Conservation (phyloP, 1,140 invertebrate species). For the Megalonaias nervosa region DNA sequence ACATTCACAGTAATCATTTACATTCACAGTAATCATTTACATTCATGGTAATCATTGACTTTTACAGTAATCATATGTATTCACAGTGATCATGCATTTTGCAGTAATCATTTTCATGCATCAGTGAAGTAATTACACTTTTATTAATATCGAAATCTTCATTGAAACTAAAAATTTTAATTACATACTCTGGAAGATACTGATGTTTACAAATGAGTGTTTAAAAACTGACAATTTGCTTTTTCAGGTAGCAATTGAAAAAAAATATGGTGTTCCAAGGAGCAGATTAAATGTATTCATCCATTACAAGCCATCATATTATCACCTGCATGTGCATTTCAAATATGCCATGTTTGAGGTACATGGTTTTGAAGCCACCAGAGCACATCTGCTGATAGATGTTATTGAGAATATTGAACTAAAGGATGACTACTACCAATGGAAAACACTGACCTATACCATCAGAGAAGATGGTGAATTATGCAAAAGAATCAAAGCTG, state of each 20-base stretch:
- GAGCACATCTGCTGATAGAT: conserved; percentile 87
- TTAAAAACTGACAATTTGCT: conserved; percentile 22
- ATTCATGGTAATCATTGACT: too few species aligned
- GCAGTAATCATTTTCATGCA: too few species aligned
- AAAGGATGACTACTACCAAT: conserved; percentile 86
- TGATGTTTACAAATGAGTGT: too few species aligned
- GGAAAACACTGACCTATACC: conserved; percentile 78
- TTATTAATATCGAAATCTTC: too few species aligned
- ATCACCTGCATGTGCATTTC: conserved; percentile 97
- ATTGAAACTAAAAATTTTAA: too few species aligned
- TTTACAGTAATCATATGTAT: too few species aligned
- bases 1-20: too few species aligned
- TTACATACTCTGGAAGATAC: too few species aligned
- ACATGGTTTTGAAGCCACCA: conserved; percentile 84
- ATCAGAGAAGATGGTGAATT: conserved; percentile 66
- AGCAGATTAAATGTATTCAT: conserved; percentile 86
- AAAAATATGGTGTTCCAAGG: conserved; percentile 83
- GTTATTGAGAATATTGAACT: conserved; percentile 94
- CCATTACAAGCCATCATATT: conserved; percentile 98
- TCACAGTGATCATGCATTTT: too few species aligned
- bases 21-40: too few species aligned
- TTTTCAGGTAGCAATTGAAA: conserved; percentile 81
- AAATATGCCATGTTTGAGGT: conserved; percentile 87
- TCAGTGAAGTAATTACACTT: too few species aligned
- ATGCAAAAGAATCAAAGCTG: conserved; percentile 55